Evolutionary conservation across 1,140 invertebrate genomes (phyloP).

Genomic region (Drosophila quadrilineata): DNA sequence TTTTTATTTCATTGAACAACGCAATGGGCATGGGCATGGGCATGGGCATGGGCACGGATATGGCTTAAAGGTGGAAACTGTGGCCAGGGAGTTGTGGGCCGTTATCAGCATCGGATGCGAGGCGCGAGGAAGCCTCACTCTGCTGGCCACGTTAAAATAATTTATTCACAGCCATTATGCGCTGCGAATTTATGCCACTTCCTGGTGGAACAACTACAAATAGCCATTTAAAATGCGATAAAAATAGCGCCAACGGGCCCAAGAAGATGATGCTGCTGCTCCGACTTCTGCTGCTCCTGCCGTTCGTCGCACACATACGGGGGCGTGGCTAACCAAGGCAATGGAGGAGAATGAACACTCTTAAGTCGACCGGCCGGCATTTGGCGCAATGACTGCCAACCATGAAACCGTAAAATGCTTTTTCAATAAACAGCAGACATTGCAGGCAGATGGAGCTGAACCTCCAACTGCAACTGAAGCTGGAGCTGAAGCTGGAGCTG

Average conservation of each 20-base stretch:
- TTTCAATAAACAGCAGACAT: conserved; percentile 75
- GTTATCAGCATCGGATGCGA: conserved; percentile 64
- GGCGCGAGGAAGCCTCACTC: conserved; percentile 66
- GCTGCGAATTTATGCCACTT: conserved; percentile 78
- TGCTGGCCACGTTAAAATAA: conserved; percentile 51
- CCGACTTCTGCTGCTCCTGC: conserved; percentile 10
- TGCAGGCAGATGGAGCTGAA: no score
- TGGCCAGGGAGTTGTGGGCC: no score
- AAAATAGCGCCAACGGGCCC: conserved; percentile 75
- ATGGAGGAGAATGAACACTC: no score
- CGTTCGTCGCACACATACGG: conserved; percentile 37
- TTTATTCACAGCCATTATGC: conserved; percentile 79
- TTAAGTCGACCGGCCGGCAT: conserved; percentile 4
- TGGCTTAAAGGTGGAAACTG: no score
- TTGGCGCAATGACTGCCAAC: conserved; percentile 62
- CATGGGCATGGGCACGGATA: conserved; percentile 4
- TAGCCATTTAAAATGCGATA: conserved; percentile 79
- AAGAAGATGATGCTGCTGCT: conserved; percentile 28
- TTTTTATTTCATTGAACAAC: conserved; percentile 60
- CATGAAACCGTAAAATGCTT: conserved; percentile 78
- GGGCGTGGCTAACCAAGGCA: conserved; percentile 55
- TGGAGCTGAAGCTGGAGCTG: not conserved
- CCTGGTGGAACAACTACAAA: conserved; percentile 77
- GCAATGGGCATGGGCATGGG: conserved; percentile 24
- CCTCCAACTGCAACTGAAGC: not conserved